Evolutionary conservation across 2,797 vertebrate genomes (phyloP), one percentile per base, ranked within the genome.

Genomic region (Falco columbarius): DNA sequence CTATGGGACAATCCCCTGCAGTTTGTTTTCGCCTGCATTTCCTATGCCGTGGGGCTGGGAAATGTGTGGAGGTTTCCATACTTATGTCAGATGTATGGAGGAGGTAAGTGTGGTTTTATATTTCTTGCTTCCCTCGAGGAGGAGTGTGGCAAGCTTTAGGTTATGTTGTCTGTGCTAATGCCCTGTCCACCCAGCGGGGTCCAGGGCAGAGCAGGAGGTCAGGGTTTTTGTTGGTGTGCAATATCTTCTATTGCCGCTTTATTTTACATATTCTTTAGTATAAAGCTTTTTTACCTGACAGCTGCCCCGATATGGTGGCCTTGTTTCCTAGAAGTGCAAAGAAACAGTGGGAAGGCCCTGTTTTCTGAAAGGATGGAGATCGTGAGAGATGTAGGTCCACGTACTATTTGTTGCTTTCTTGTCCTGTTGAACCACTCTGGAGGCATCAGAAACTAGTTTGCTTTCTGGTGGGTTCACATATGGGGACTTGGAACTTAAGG

Each of bases 51-150:
- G 52, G 99, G 99, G n/a, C 98, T 99, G 90, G 99, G 99, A 29
- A 99, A 99, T 44, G 99, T 99, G 44, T 99, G 99, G 99, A 98
- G 99, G 44, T 99, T 99, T 95, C 99, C 99, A 4, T 99, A 99
- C 95, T 98, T 99, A 36, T 99, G 99, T 94, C 99, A 99, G 95
- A 98, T 99, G 99, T 99, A 99, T 4, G 99, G 99, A 86, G 99
- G 99, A 98, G 99, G 99, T 99, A 97, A 98, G 99, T 96, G 95
- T 40, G 23, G 20, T 46, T 96, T 96, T 86, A 18, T 5, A 10
- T 81, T 95, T 90, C 77, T 97, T 65, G 75, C 58, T 74, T 93
- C 66, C 44, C 24, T 87, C 0, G 0, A 89, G 56, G 42, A 83
- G 34, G 72, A 81, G 36, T 4, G 49, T 9, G 19, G 65, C 29